Evolutionary conservation across 1,140 invertebrate species (phyloP), one percentile per base, ranked within the genome.

Genomic region (Leucophenga varia): DNA sequence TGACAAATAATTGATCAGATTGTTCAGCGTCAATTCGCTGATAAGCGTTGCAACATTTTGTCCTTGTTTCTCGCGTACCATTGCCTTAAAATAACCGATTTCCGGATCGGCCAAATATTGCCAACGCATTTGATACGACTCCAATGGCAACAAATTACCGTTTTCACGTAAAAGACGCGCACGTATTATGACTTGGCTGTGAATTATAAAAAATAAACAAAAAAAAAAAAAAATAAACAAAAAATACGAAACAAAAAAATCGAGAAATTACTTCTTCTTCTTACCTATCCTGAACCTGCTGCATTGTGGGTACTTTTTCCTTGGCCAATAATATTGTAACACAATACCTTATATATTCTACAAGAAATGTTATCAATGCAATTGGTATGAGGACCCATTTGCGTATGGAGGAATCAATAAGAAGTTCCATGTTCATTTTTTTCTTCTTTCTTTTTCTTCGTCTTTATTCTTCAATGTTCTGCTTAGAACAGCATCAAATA

Each of bases 381-480:
- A 98, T 96, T 7, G 95, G 94, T 36, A 97, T 79, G 79, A 98
- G 98, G n/a, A 98, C 95, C 94, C 95, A 98, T 59, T 92, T 80
- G 52, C 95, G 80, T 67, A 98, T 98, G 75, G 95, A 88, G 10
- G 94, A 86, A 82, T 98, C 95, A 17, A 98, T 79, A 44, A 96
- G 77, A 56, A 97, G 79, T 77, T 97, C 94, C n/a, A n/a, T n/a
- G 3, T 84, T 82, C 85, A 88, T 86, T 36, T 36, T 36, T 7
- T 36, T 36, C 14, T 36, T n/a, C n/a, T n/a, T n/a, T n/a, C n/a
- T n/a, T n/a, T n/a, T n/a, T n/a, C n/a, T n/a, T n/a, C n/a, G n/a
- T n/a, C n/a, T n/a, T n/a, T n/a, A n/a, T n/a, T n/a, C n/a, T n/a
- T n/a, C n/a, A n/a, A n/a, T n/a, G n/a, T n/a, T n/a, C n/a, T n/a